These are phyloP conservation scores for Xenopus laevis DNA, from an alignment of 2,113 vertebrate species.

Conservation along the genomic window DNA sequence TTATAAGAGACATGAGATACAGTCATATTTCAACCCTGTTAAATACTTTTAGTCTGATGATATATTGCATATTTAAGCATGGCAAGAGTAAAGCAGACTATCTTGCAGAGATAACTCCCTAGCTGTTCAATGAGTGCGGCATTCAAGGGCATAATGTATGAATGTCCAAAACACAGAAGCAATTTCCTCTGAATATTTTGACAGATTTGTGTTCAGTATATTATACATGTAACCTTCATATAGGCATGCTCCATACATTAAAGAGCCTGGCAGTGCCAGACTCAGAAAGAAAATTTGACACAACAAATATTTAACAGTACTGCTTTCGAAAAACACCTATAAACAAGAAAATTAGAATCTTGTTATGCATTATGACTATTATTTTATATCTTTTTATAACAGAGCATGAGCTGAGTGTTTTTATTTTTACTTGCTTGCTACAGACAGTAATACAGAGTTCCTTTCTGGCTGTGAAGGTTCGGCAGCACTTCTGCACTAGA, in stretches of 20 bases:
- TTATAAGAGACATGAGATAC: conserved; percentile 12
- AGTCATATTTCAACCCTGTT: not conserved
- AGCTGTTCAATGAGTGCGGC: conserved; percentile 41
- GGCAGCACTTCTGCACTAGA: too few species aligned
- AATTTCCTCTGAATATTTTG: conserved; percentile 46
- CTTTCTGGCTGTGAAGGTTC: too few species aligned
- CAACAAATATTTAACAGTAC: not conserved
- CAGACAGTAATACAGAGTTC: too few species aligned
- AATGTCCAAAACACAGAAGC: conserved; percentile 47
- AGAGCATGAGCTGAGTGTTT: too few species aligned
- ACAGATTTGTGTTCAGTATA: conserved; percentile 29
- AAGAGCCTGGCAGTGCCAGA: not conserved
- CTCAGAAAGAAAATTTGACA: conserved; percentile 6
- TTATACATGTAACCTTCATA: conserved; percentile 5
- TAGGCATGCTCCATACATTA: conserved; percentile 27
- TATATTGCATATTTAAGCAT: conserved; percentile 35
- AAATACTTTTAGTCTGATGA: conserved; percentile 25
- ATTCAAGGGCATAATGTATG: conserved; percentile 46
- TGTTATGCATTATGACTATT: too few species aligned
- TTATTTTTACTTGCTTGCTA: too few species aligned
- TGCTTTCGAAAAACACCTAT: not conserved
- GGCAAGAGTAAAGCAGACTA: conserved; percentile 46
- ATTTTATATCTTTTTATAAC: too few species aligned
- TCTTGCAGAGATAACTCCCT: conserved; percentile 42
- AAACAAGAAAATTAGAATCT: not conserved